phyloP scores from a whole-genome alignment of 2,113 vertebrate species.

The Eulemur macaco region DNA sequence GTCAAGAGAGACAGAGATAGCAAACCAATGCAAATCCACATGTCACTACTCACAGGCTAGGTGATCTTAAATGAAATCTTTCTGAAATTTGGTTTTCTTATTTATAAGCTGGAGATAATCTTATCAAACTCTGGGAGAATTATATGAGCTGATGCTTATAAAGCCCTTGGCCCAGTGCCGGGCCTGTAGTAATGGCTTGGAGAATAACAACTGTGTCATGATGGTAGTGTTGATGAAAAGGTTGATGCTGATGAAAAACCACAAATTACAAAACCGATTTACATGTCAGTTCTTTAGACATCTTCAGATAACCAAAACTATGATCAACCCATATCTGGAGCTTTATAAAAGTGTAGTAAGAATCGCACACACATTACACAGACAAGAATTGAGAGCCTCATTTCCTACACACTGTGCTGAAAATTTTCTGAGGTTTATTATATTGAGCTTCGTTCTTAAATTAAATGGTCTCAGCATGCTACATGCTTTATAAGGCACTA shows the following conservation, averaged over 20 bases:
- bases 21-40: not conserved
- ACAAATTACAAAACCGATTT: not conserved
- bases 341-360: not conserved
- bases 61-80: not conserved
- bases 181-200: not conserved
- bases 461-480: constrained; percentile 14
- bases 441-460: not conserved
- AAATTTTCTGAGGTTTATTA: constrained; percentile 40
- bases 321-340: not conserved
- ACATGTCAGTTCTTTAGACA: not conserved
- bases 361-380: not conserved
- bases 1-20: not conserved
- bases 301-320: not conserved
- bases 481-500: not conserved
- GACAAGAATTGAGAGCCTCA: not conserved
- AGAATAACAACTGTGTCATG: not conserved
- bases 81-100: not conserved
- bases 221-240: not conserved
- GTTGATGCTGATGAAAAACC: not conserved
- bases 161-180: too few relatives aligned
- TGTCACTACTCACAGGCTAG: not conserved
- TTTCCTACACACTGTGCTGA: not conserved
- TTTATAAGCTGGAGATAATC: not conserved
- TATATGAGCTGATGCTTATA: rapidly evolving
- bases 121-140: not conserved